These are phyloP conservation scores for Ptilonorhynchus violaceus DNA, from an alignment of 2,113 vertebrate species.

Conservation along the genomic window DNA sequence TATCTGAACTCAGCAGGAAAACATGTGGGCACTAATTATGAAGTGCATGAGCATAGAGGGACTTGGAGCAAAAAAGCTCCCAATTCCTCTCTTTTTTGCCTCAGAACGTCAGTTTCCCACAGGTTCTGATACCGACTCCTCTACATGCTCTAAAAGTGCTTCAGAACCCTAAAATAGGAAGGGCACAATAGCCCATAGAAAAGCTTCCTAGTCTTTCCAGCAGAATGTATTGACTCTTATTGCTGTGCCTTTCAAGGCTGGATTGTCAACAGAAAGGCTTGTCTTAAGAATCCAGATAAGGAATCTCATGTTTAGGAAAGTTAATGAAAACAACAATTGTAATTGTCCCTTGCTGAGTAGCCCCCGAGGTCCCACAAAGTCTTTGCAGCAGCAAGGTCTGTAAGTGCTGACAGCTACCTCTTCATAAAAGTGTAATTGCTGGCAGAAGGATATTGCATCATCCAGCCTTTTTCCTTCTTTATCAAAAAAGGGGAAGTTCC, in stretches of 20 bases:
- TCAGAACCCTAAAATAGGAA: not conserved
- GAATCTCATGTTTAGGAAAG: not conserved
- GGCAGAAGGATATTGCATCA: slow-evolving; percentile 19
- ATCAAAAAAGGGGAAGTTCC: not conserved
- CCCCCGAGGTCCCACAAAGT: not conserved
- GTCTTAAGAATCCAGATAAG: not conserved
- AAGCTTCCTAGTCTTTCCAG: not conserved
- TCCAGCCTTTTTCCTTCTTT: not conserved
- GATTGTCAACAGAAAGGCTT: not conserved
- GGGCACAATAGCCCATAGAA: not conserved
- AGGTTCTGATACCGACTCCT: not conserved
- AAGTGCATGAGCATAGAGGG: not conserved
- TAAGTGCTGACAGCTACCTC: not conserved
- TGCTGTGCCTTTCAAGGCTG: not conserved
- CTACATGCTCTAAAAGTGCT: not conserved
- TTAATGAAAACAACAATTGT: not conserved
- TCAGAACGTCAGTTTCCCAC: not conserved
- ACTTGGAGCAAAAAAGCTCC: not conserved
- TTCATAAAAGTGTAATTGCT: not conserved
- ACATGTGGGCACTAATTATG: not conserved
- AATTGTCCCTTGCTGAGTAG: not conserved
- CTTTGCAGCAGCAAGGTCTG: not conserved
- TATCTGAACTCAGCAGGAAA: not conserved
- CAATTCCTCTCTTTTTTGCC: not conserved
- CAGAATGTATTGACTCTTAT: not conserved